Percentiles rank a stretch among this genome's conserved stretches.
Evolutionary conservation across 2,888 invertebrate genomes (phyloP).

Genomic region (Leptopilina drosophilae): DNA sequence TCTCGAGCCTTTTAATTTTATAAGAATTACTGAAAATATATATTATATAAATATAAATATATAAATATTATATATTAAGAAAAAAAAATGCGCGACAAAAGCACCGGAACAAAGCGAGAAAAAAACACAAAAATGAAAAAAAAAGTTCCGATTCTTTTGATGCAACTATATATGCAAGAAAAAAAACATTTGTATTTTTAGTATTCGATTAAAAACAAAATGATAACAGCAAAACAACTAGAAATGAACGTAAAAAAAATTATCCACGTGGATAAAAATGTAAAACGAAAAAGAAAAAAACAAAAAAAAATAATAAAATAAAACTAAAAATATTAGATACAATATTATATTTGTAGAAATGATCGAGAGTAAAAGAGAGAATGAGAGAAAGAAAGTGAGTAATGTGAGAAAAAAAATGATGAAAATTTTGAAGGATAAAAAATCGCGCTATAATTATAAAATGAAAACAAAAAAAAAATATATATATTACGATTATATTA

Average conservation of each 20-base stretch:
- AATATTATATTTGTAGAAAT: slow-evolving; percentile 76
- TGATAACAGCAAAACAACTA: slow-evolving; percentile 49
- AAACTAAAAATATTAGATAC: slow-evolving; percentile 69
- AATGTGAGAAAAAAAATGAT: slow-evolving; percentile 62
- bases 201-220: slow-evolving; percentile 75
- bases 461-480: slow-evolving; percentile 67
- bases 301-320: too few species aligned
- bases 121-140: neutral
- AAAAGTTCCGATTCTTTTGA: slow-evolving; percentile 61
- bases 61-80: slow-evolving; percentile 44
- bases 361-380: slow-evolving; percentile 59
- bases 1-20: slow-evolving; percentile 72
- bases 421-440: slow-evolving; percentile 49
- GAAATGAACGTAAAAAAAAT: slow-evolving; percentile 72
- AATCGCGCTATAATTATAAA: slow-evolving; percentile 73
- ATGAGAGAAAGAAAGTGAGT: too few species aligned
- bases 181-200: slow-evolving; percentile 75
- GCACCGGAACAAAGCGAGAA: slow-evolving; percentile 44
- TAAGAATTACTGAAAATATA: slow-evolving; percentile 68
- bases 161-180: slow-evolving; percentile 63
- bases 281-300: slow-evolving; percentile 60
- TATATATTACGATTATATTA: slow-evolving; percentile 73
- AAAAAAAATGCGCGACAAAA: slow-evolving; percentile 41
- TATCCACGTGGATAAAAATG: slow-evolving; percentile 70
- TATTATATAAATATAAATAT: slow-evolving; percentile 19